A percentile compares a stretch with the other conserved stretches of the same genome.
These are phyloP conservation scores for Epinotia nisella DNA, from an alignment of 2,888 invertebrate genomes.

Conservation along the genomic window DNA sequence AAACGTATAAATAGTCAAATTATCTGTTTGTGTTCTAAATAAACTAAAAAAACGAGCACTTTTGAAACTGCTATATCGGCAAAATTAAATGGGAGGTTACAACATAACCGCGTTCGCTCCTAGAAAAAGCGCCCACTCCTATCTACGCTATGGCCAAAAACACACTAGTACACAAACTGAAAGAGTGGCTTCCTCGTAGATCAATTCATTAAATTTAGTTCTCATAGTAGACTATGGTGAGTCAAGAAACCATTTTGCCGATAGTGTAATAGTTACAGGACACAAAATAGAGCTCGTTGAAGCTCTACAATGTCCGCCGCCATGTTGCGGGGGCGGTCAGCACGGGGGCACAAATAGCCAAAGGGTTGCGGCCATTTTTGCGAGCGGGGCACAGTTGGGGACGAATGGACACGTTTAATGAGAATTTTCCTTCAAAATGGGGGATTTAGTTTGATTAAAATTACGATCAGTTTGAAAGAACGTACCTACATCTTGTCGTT, in stretches of 20 bases:
- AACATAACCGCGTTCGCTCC: neutral
- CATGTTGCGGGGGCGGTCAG: constrained; percentile 68
- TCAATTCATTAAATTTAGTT: too few species aligned
- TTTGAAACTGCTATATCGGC: too few species aligned
- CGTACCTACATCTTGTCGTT: too few species aligned
- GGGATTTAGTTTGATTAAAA: neutral
- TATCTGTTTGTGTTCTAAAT: too few species aligned
- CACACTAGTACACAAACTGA: too few species aligned
- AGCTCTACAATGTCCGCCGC: neutral
- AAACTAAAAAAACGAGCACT: too few species aligned
- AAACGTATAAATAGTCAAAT: too few species aligned
- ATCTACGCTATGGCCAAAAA: too few species aligned
- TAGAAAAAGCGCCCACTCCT: neutral
- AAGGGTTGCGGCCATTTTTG: constrained; percentile 40
- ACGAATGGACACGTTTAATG: constrained; percentile 1
- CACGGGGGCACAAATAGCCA: constrained; percentile 44
- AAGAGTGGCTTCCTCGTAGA: too few species aligned
- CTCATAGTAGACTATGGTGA: neutral
- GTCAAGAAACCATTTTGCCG: too few species aligned
- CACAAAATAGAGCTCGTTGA: neutral
- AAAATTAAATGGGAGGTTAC: neutral
- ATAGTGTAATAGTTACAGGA: too few species aligned
- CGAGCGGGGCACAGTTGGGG: constrained; percentile 7
- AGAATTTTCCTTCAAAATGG: neutral
- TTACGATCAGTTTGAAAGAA: too few species aligned